Evolutionary conservation across 2,888 invertebrate genomes (phyloP), one percentile per base, ranked within the genome.

Genomic region (Phorcus lineatus): DNA sequence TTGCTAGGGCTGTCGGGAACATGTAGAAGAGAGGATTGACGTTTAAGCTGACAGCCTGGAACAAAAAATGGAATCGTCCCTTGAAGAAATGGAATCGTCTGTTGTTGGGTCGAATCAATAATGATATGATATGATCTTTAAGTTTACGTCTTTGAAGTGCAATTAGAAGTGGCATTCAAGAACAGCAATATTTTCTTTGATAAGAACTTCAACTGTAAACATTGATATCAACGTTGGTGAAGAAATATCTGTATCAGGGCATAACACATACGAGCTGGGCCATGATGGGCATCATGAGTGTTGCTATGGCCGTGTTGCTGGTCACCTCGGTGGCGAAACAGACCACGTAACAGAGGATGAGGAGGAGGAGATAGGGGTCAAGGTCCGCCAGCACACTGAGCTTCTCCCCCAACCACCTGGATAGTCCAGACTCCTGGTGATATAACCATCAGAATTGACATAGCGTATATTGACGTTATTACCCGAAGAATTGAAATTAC

Each of bases 11-110:
- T 0, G 97, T 97, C 0, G 98, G 98, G 88, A 98, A 94, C 96
- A 98, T 97, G 92, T 98, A 94, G 93, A 96, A 97, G 82, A 98
- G 94, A 0, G 98, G 98, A 94, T 98, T 97, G 80, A 97, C 95
- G 88, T 95, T 93, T 78, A 97, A 94, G 0, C 95, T 95, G 17
- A 95, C 93, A 0, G 96, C 95, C 97, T 97, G 94, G 9, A 86
- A 85, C 77, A 57, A 76, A 80, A 7, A 77, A 36, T 4, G 7
- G 7, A 36, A 36, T 36, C 36, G 36, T 36, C 36, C 2, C n/a
- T n/a, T n/a, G n/a, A n/a, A n/a, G n/a, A n/a, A n/a, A n/a, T n/a
- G n/a, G n/a, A n/a, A n/a, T n/a, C n/a, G n/a, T n/a, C n/a, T n/a
- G n/a, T n/a, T n/a, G n/a, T n/a, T n/a, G n/a, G n/a, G n/a, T n/a